These are phyloP conservation scores for Sanderia malayensis DNA, from an alignment of 30 jellyfish, hydroid and myxozoan species.

Conservation along the genomic window DNA sequence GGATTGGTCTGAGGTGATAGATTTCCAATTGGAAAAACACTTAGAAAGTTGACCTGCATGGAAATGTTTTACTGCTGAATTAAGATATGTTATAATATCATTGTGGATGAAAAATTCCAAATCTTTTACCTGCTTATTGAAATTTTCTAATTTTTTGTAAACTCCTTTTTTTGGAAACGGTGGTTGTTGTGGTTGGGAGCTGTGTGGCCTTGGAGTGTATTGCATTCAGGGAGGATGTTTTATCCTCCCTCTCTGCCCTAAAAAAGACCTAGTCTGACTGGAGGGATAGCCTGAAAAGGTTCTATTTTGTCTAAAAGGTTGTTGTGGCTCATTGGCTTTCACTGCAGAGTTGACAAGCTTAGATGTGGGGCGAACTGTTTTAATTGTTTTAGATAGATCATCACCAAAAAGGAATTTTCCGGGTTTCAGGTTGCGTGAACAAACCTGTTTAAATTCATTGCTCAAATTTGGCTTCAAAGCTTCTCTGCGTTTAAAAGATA, in stretches of 20 bases:
- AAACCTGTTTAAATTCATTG: too few species aligned
- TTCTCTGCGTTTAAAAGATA: slow-evolving; percentile 8
- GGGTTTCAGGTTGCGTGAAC: background rate
- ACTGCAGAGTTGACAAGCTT: background rate
- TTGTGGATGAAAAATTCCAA: too few species aligned
- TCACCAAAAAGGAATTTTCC: background rate
- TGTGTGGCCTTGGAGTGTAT: background rate
- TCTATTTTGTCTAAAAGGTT: too few species aligned
- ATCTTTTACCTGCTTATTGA: slow-evolving; percentile 10
- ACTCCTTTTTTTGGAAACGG: too few species aligned
- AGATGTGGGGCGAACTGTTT: background rate
- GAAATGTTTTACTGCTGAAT: too few species aligned
- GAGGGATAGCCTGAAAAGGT: background rate
- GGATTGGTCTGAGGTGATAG: too few species aligned
- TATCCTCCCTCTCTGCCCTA: background rate
- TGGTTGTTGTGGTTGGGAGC: background rate
- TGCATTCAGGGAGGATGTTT: background rate
- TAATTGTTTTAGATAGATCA: background rate
- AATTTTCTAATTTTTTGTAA: background rate
- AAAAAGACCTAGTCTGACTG: background rate
- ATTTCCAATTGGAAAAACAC: too few species aligned
- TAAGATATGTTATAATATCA: too few species aligned
- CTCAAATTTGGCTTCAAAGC: slow-evolving; percentile 2
- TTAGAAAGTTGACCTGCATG: too few species aligned
- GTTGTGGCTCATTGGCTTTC: background rate